Conservation (phyloP, 2,888 invertebrate species). For the Microdon myrmicae region DNA sequence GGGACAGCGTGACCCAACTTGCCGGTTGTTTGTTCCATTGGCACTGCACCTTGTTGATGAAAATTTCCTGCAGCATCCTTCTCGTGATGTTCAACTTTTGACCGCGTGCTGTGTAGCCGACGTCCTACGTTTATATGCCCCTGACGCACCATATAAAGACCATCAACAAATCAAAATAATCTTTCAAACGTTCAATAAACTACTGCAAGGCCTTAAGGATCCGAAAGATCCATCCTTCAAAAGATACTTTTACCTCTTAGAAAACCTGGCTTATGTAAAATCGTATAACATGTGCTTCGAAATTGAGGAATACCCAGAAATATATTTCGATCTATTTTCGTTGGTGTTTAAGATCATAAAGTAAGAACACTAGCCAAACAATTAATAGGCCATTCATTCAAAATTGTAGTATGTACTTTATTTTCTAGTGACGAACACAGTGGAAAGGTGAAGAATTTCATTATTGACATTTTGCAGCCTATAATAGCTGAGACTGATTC, state of each 20-base stretch:
- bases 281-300: slow-evolving; percentile 99
- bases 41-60: slow-evolving; percentile 94
- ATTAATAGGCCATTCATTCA: not conserved
- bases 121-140: slow-evolving; percentile 94
- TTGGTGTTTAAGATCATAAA: slow-evolving; percentile 96
- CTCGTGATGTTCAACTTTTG: slow-evolving; percentile 91
- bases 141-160: slow-evolving; percentile 97
- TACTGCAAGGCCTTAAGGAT: slow-evolving; percentile 91
- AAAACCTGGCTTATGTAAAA: slow-evolving; percentile 97
- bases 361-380: slow-evolving; percentile 75
- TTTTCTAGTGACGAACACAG: slow-evolving; percentile 89
- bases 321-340: slow-evolving; percentile 92
- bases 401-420: slow-evolving; percentile 1
- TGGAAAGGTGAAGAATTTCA: slow-evolving; percentile 94
- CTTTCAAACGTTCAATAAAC: slow-evolving; percentile 94
- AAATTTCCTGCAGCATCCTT: slow-evolving; percentile 88
- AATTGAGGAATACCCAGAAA: slow-evolving; percentile 95
- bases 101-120: slow-evolving; percentile 98
- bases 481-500: slow-evolving; percentile 95
- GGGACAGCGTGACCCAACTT: slow-evolving; percentile 95
- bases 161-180: slow-evolving; percentile 91
- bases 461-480: slow-evolving; percentile 94
- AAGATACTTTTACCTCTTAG: slow-evolving; percentile 94
- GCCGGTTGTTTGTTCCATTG: slow-evolving; percentile 90
- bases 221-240: slow-evolving; percentile 98